A percentile compares a stretch with the other conserved stretches of the same genome.
phyloP scores from a whole-genome alignment of 2,797 vertebrate genomes.

The Pachyuromys duprasi region DNA sequence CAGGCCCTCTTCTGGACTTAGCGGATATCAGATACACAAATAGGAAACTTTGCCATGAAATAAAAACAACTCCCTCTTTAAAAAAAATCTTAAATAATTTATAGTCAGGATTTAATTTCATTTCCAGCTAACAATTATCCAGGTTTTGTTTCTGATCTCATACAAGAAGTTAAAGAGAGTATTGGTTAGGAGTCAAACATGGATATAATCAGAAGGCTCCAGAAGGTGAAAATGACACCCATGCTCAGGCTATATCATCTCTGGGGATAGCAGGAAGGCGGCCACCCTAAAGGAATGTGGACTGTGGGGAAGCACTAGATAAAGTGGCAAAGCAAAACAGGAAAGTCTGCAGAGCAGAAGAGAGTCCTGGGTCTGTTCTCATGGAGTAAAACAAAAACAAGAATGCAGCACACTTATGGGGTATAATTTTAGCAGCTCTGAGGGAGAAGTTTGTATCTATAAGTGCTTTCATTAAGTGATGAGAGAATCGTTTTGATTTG shows the following conservation, averaged over 20 bases:
- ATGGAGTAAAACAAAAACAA: not conserved
- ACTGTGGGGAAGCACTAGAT: not conserved
- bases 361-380: not conserved
- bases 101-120: slow-evolving; percentile 3
- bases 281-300: not conserved
- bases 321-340: not conserved
- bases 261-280: not conserved
- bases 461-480: not conserved
- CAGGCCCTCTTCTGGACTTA: not conserved
- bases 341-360: not conserved
- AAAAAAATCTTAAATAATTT: not conserved
- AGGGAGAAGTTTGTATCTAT: not conserved
- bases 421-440: not conserved
- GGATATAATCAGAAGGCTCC: not conserved
- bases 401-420: not conserved
- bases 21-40: not conserved
- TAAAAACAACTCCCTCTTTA: not conserved
- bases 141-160: not conserved
- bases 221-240: not conserved
- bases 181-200: not conserved
- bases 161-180: not conserved
- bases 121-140: not conserved
- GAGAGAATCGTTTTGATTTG: too few relatives aligned
- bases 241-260: not conserved
- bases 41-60: not conserved